Percentiles rank a stretch among this genome's conserved stretches.
phyloP scores from a whole-genome alignment of 2,113 vertebrate genomes.

The Chaetura pelagica region DNA sequence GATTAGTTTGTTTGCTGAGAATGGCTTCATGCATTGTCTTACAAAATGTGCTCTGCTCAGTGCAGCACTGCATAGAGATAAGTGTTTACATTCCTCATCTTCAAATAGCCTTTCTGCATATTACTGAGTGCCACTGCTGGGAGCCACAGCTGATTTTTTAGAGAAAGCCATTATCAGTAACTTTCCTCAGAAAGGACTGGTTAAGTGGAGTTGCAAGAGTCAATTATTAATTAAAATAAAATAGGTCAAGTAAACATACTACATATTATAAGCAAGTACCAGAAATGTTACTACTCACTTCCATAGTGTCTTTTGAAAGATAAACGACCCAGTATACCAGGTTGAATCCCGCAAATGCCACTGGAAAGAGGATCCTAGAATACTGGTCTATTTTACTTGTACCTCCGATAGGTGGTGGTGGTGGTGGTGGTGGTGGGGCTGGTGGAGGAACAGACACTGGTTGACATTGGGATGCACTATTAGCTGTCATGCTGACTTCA shows the following conservation, averaged over 20 bases:
- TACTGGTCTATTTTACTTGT: conserved; percentile 97
- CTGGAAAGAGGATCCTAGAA: conserved; percentile 93
- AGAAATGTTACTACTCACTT: conserved; percentile 79
- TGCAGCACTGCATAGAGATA: not conserved
- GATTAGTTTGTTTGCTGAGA: not conserved
- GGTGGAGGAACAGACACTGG: conserved; percentile 72
- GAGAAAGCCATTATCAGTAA: not conserved
- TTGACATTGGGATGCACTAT: conserved; percentile 53
- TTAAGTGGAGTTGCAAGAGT: not conserved
- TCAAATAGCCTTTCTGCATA: not conserved
- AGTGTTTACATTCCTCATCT: not conserved
- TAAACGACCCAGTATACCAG: conserved; percentile 97
- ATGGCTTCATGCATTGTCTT: not conserved
- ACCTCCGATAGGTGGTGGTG: conserved; percentile 74
- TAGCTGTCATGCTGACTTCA: conserved; percentile 75
- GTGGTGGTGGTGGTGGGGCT: conserved; percentile 52
- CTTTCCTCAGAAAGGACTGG: not conserved
- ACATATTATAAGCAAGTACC: not conserved
- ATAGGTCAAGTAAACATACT: not conserved
- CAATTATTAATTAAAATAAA: not conserved
- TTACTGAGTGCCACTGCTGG: not conserved
- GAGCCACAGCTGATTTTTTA: not conserved
- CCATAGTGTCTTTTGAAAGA: conserved; percentile 97
- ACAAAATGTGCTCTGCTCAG: not conserved
- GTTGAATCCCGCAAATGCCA: conserved; percentile 95